Percentiles rank a stretch among this genome's conserved stretches.
Evolutionary conservation across 2,888 invertebrate genomes (phyloP).

Genomic region (Drosophila mettleri): DNA sequence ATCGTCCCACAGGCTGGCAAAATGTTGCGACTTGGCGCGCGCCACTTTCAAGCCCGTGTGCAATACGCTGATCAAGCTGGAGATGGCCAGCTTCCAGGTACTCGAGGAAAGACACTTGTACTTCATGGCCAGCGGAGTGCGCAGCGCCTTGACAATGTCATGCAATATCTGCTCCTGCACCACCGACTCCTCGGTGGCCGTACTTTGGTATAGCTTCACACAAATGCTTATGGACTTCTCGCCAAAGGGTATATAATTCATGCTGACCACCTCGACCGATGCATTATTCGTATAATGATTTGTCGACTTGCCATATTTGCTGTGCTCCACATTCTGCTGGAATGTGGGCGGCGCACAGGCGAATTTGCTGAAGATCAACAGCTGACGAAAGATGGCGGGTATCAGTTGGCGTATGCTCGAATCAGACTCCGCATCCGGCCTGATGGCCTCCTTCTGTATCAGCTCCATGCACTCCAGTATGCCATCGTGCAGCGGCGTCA

Average conservation of each 20-base stretch:
- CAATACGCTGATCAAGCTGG: conserved; percentile 91
- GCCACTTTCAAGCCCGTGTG: conserved; percentile 95
- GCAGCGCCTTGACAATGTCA: conserved; percentile 89
- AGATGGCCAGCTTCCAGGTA: conserved; percentile 93
- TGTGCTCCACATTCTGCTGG: conserved; percentile 84
- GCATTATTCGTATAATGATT: conserved; percentile 82
- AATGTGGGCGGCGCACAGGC: conserved; percentile 88
- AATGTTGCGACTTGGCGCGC: conserved; percentile 90
- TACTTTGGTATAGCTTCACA: conserved; percentile 90
- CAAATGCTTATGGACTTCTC: conserved; percentile 91
- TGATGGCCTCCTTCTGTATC: conserved; percentile 91
- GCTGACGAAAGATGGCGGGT: conserved; percentile 88
- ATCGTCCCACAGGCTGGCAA: conserved; percentile 93
- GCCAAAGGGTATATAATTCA: conserved; percentile 94
- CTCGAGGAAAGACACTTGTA: conserved; percentile 92
- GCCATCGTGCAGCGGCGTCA: conserved; percentile 93
- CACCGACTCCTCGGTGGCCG: conserved; percentile 89
- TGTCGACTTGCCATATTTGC: conserved; percentile 86
- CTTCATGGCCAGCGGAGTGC: conserved; percentile 91
- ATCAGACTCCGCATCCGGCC: conserved; percentile 85
- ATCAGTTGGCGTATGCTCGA: conserved; percentile 88
- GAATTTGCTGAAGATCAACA: conserved; percentile 89
- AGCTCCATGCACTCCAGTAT: conserved; percentile 94
- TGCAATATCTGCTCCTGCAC: conserved; percentile 90
- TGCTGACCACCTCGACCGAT: conserved; percentile 90